Evolutionary conservation across 2,888 invertebrate species (phyloP).

Genomic region (Patella caerulea): DNA sequence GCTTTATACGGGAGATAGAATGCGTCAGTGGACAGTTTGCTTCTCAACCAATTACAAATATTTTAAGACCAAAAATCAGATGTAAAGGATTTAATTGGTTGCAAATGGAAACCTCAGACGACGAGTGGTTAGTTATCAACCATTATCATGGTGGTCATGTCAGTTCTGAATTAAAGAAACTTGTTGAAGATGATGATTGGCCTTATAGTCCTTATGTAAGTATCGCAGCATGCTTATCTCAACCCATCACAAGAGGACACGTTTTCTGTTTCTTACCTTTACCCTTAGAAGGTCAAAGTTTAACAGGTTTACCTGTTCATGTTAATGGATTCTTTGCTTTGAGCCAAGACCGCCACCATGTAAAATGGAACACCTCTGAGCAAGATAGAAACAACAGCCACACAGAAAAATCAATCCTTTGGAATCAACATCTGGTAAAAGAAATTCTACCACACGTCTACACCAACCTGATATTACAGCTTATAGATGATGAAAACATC

Average conservation of each 20-base stretch:
- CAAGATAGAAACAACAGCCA: conserved; percentile 33
- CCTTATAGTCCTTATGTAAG: conserved; percentile 53
- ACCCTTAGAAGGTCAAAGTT: conserved; percentile 51
- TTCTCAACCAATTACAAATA: not conserved
- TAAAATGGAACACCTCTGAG: conserved; percentile 64
- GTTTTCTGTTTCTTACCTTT: conserved; percentile 67
- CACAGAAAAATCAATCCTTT: conserved; percentile 52
- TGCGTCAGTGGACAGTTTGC: conserved; percentile 18
- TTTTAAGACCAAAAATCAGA: conserved; percentile 1
- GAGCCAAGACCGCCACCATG: conserved; percentile 61
- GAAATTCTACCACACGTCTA: conserved; percentile 59
- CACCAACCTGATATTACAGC: conserved; percentile 34
- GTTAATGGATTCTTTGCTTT: conserved; percentile 67
- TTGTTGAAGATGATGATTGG: conserved; percentile 34
- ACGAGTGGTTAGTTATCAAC: conserved; percentile 45
- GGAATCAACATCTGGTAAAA: conserved; percentile 60
- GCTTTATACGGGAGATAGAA: conserved; percentile 13
- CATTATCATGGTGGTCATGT: conserved; percentile 38
- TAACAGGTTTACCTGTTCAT: conserved; percentile 66
- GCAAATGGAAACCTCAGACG: not conserved
- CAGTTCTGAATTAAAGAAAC: conserved; percentile 30
- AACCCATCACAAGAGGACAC: conserved; percentile 46
- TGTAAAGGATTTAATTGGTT: not conserved
- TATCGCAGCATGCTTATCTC: conserved; percentile 45
- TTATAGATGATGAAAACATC: conserved; percentile 27